Percentiles rank a stretch among this genome's conserved stretches.
phyloP scores from a whole-genome alignment of 2,113 vertebrate species.

The Asarcornis scutulata region DNA sequence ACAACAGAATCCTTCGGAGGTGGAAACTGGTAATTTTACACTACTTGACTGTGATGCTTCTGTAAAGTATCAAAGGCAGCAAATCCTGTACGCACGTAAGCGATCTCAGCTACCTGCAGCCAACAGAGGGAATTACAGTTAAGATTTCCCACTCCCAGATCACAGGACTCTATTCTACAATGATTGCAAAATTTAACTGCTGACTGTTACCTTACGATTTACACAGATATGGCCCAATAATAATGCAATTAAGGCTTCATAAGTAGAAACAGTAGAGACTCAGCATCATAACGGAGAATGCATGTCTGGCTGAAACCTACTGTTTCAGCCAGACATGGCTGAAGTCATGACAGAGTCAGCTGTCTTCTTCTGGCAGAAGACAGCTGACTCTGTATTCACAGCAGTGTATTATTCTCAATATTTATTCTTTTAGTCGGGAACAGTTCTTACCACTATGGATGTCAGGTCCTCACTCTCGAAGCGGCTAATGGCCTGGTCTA shows the following conservation, averaged over 20 bases:
- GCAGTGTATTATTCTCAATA: not conserved
- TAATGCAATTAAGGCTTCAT: conserved; percentile 23
- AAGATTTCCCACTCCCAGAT: not conserved
- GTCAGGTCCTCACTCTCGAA: conserved; percentile 99
- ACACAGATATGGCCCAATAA: not conserved
- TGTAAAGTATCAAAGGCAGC: not conserved
- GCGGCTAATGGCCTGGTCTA: conserved; percentile 98
- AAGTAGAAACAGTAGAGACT: not conserved
- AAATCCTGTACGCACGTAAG: not conserved
- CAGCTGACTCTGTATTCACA: not conserved
- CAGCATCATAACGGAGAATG: not conserved
- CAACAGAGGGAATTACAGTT: not conserved
- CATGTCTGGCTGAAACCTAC: not conserved
- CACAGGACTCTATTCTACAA: not conserved
- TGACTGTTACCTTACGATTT: not conserved
- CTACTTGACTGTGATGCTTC: conserved; percentile 36
- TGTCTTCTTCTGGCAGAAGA: not conserved
- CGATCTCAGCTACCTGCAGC: not conserved
- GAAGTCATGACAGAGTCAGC: too few relatives aligned
- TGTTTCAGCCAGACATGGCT: too few relatives aligned
- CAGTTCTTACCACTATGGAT: conserved; percentile 92
- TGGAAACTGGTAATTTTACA: conserved; percentile 37
- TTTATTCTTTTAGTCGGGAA: not conserved
- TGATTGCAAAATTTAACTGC: not conserved
- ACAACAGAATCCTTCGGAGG: conserved; percentile 1